These are phyloP conservation scores for Centruroides vittatus DNA, from an alignment of 1,140 invertebrate species.

Conservation along the genomic window DNA sequence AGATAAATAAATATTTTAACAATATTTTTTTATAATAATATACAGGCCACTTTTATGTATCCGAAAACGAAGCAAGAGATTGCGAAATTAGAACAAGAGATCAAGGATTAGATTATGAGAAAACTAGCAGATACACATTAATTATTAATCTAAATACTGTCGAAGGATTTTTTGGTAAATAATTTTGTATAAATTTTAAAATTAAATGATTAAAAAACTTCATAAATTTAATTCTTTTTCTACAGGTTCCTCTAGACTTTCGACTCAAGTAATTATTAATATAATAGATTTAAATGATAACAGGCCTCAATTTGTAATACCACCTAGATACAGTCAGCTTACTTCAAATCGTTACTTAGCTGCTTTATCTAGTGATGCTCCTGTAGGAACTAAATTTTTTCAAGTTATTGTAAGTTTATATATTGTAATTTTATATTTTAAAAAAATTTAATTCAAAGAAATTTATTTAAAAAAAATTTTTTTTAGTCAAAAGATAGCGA, in stretches of 20 bases:
- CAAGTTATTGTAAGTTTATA: slow-evolving; percentile 43
- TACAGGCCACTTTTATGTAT: slow-evolving; percentile 52
- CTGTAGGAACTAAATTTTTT: slow-evolving; percentile 51
- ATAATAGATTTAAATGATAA: slow-evolving; percentile 80
- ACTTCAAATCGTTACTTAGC: slow-evolving; percentile 45
- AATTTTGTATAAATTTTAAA: neutral
- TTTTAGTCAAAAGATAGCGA: slow-evolving; percentile 60
- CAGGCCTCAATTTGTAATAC: slow-evolving; percentile 58
- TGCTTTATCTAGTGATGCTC: slow-evolving; percentile 50
- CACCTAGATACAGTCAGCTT: slow-evolving; percentile 31
- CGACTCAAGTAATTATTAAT: slow-evolving; percentile 53
- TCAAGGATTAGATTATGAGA: slow-evolving; percentile 57
- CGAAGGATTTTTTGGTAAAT: slow-evolving; percentile 39
- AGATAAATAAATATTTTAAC: neutral
- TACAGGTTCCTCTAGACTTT: slow-evolving; percentile 13
- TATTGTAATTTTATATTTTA: neutral
- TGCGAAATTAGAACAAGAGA: slow-evolving; percentile 51
- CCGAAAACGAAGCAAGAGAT: slow-evolving; percentile 56
- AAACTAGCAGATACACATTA: slow-evolving; percentile 50
- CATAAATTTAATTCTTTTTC: neutral
- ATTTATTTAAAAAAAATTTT: neutral
- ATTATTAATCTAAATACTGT: slow-evolving; percentile 58
- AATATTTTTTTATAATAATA: slow-evolving; percentile 12
- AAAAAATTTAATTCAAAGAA: neutral
- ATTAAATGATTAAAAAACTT: neutral